Conservation (phyloP, 2,888 invertebrate species). For the Trissoscelio sp. region DNA sequence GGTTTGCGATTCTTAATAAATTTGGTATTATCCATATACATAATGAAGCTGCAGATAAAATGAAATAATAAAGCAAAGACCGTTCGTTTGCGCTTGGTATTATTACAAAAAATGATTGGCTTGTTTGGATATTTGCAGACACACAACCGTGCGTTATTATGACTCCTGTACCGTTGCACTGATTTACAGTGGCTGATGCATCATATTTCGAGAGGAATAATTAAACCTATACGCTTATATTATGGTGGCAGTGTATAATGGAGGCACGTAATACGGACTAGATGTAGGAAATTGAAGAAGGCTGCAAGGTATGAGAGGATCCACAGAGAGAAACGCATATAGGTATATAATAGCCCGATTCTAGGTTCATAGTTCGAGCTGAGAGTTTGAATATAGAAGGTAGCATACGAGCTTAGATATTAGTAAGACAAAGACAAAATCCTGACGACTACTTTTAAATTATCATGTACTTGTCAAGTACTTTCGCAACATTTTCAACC, state of each 20-base stretch:
- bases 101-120: slow-evolving; percentile 19
- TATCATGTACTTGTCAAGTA: slow-evolving; percentile 29
- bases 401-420: neutral
- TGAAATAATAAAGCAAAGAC: slow-evolving; percentile 24
- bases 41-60: slow-evolving; percentile 24
- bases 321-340: slow-evolving; percentile 22
- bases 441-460: slow-evolving; percentile 18
- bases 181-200: slow-evolving; percentile 60
- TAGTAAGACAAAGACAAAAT: slow-evolving; percentile 14
- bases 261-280: slow-evolving; percentile 59
- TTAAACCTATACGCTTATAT: slow-evolving; percentile 66
- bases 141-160: slow-evolving; percentile 42
- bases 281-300: slow-evolving; percentile 63
- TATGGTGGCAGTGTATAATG: slow-evolving; percentile 60
- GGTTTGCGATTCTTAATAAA: slow-evolving; percentile 11
- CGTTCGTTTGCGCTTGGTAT: slow-evolving; percentile 16
- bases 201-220: slow-evolving; percentile 56
- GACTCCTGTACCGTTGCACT: slow-evolving; percentile 41
- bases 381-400: slow-evolving; percentile 28
- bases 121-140: slow-evolving; percentile 37
- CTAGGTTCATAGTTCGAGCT: slow-evolving; percentile 51
- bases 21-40: slow-evolving; percentile 7
- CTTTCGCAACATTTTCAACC: slow-evolving; percentile 8
- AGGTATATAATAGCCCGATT: slow-evolving; percentile 39
- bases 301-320: slow-evolving; percentile 34